These are phyloP conservation scores for Melopsittacus undulatus DNA, from an alignment of 2,797 vertebrate species.

Conservation along the genomic window DNA sequence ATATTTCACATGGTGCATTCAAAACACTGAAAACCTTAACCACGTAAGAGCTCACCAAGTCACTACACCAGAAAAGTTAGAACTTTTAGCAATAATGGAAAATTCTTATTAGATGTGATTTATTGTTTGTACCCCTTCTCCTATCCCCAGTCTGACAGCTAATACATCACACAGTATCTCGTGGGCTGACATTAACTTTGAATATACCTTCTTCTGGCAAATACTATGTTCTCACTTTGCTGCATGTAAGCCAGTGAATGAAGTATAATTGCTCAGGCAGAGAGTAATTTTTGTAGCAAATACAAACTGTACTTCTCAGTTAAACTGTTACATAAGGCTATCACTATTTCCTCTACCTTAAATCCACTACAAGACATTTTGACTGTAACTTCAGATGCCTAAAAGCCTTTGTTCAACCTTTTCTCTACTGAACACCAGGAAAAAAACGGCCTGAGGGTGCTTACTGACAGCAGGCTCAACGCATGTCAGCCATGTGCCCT, in stretches of 20 bases:
- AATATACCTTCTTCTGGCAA: background rate
- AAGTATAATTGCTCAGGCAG: background rate
- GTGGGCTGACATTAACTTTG: rapidly evolving
- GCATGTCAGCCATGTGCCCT: background rate
- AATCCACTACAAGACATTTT: background rate
- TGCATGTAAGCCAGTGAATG: background rate
- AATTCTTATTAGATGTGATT: background rate
- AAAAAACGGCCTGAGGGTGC: rapidly evolving
- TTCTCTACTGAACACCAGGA: background rate
- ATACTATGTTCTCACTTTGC: background rate
- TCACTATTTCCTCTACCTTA: background rate
- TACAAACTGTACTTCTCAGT: background rate
- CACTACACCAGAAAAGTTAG: background rate
- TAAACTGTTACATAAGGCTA: background rate
- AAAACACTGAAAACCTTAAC: background rate
- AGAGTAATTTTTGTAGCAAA: background rate
- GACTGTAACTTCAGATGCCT: background rate
- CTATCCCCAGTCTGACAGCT: background rate
- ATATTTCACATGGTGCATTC: background rate
- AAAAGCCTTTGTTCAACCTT: background rate
- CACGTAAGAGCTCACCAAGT: background rate
- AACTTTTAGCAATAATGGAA: background rate
- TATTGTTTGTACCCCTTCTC: background rate
- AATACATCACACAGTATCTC: background rate
- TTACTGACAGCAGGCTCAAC: background rate